Evolutionary conservation across 2,888 invertebrate genomes (phyloP).

Genomic region (Asteroscopus sphinx): DNA sequence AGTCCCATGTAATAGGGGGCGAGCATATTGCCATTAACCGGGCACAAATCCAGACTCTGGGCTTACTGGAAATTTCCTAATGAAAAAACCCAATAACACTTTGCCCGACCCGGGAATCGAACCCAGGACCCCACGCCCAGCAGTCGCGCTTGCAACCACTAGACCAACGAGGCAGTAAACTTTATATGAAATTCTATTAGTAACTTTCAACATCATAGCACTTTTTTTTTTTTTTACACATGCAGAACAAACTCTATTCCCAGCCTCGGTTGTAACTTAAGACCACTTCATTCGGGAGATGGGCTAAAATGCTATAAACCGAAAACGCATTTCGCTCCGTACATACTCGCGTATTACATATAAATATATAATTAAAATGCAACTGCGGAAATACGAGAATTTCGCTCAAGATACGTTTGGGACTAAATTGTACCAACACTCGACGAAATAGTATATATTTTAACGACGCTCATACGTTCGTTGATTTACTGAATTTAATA

Average conservation of each 20-base stretch:
- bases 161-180: too few species aligned
- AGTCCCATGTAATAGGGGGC: too few species aligned
- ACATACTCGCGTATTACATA: conserved; percentile 85
- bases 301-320: conserved; percentile 73
- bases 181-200: too few species aligned
- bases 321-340: conserved; percentile 74
- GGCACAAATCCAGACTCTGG: too few species aligned
- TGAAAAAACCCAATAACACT: too few species aligned
- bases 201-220: conserved; percentile 11
- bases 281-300: conserved; percentile 66
- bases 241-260: conserved; percentile 12
- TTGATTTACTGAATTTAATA: conserved; percentile 53
- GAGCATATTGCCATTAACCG: too few species aligned
- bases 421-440: conserved; percentile 32
- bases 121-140: too few species aligned
- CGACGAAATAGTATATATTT: conserved; percentile 33
- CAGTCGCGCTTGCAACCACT: too few species aligned
- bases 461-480: conserved; percentile 36
- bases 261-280: conserved; percentile 58
- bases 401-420: conserved; percentile 38
- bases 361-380: conserved; percentile 11
- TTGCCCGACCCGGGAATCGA: too few species aligned
- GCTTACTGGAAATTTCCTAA: too few species aligned
- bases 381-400: conserved; percentile 15
- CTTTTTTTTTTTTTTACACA: conserved; percentile 1